Base-by-base conservation (phyloP, 2,888 invertebrate genomes). In the Priocnemis perturbator region DNA sequence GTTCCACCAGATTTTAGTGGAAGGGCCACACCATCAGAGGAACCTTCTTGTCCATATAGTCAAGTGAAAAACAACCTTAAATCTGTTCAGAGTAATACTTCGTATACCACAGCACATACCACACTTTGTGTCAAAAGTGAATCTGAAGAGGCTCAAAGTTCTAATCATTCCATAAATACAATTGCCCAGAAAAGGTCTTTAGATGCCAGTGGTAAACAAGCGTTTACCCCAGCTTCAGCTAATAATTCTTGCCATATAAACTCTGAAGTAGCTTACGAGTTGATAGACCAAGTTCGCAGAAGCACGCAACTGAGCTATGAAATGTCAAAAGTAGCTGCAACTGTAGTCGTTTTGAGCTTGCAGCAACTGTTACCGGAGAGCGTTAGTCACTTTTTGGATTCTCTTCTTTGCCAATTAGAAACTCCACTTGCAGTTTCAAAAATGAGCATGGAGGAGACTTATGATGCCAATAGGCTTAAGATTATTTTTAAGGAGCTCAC, bases 241-340 rank as follows among this genome's bases (percentile, higher is more conserved):
- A 88, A 88, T 64, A 76, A 85, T 3, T 80, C 79, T 56, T 81
- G 83, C 45, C 86, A 88, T 64, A 86, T 89, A 23, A 87, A 88
- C 65, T 90, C 88, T 30, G 90, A 90, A 76, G 90, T 90, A 62
- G 93, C 95, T 55, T 96, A 95, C 88, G 94, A 95, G 82, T 92
- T 95, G 74, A 93, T 95, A 7, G 95, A 95, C 87, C 92, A 94
- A 80, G 95, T 97, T 50, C 91, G 97, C 60, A 93, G 93, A 81
- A 95, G 95, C 84, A 96, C 97, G 0, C 95, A 96, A 83, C 91
- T 97, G 48, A 96, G 96, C 81, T 95, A 96, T 89, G 95, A 96
- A 81, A 93, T 95, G 91, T 96, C 96, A 0, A 94, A 95, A 87
- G 93, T 96, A 64, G 96, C 96, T 15, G 93, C 96, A 45, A 94